Conservation (phyloP, 1,140 invertebrate genomes). For the Alviniconcha marisindica region DNA sequence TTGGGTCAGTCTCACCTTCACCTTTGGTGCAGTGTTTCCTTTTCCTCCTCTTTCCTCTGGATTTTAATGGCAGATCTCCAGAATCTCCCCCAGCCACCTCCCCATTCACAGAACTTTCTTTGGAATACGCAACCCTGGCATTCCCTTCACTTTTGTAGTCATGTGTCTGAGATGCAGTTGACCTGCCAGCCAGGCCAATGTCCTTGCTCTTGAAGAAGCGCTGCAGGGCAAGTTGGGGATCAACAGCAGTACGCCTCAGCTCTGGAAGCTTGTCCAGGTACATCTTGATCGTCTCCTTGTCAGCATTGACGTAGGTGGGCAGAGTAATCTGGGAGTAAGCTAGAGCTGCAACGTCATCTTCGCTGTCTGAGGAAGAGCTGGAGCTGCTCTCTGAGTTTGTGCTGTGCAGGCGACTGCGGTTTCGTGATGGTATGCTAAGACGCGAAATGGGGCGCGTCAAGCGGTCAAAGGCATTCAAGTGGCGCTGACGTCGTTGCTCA, state of each 20-base stretch:
- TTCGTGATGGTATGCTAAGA: conserved; percentile 43
- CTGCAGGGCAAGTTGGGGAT: conserved; percentile 34
- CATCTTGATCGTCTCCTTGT: conserved; percentile 30
- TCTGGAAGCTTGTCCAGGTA: conserved; percentile 33
- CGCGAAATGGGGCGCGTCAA: conserved; percentile 35
- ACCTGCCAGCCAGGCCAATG: background rate
- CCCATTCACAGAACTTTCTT: background rate
- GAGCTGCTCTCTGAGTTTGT: conserved; percentile 31
- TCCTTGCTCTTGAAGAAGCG: conserved; percentile 35
- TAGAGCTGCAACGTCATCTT: conserved; percentile 50
- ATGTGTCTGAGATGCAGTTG: background rate
- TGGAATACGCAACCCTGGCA: background rate
- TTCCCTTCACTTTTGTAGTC: background rate
- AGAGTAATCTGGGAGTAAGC: conserved; percentile 63
- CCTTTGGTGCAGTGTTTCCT: background rate
- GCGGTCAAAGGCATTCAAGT: conserved; percentile 62
- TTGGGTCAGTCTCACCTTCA: background rate
- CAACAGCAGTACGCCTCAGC: conserved; percentile 9
- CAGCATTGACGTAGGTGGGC: conserved; percentile 58
- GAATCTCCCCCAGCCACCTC: background rate
- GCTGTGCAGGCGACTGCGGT: conserved; percentile 38
- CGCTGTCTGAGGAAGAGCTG: conserved; percentile 20
- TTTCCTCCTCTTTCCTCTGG: background rate
- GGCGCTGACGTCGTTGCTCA: conserved; percentile 58
- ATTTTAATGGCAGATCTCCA: background rate